phyloP scores from a whole-genome alignment of 2,888 invertebrate genomes.

The Hemithea aestivaria region DNA sequence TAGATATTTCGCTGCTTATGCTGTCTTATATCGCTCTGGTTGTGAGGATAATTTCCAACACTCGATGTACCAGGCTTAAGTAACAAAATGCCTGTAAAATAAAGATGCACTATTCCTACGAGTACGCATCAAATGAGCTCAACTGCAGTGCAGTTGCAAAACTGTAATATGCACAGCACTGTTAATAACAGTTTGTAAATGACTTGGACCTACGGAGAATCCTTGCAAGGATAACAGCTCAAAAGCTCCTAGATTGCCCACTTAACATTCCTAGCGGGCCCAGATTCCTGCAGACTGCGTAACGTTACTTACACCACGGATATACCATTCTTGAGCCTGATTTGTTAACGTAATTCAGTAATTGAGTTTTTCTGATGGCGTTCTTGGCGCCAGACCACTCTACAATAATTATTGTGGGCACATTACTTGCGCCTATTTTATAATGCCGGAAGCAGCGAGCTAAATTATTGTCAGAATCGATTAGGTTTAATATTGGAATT shows the following conservation, averaged over 20 bases:
- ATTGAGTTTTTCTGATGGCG: slow-evolving; percentile 54
- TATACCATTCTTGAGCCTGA: slow-evolving; percentile 44
- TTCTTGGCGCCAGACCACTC: slow-evolving; percentile 38
- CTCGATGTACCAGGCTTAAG: no score
- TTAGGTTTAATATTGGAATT: slow-evolving; percentile 19
- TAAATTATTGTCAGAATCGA: slow-evolving; percentile 25
- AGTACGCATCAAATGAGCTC: no score
- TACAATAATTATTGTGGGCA: slow-evolving; percentile 24
- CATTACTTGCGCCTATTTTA: slow-evolving; percentile 23
- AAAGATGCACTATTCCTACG: no score
- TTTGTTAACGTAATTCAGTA: slow-evolving; percentile 54
- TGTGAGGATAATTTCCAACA: no score
- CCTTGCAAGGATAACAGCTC: slow-evolving; percentile 28
- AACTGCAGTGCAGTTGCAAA: not conserved
- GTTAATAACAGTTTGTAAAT: not conserved
- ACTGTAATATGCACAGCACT: slow-evolving; percentile 12
- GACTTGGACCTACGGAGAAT: not conserved
- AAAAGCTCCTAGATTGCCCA: slow-evolving; percentile 47
- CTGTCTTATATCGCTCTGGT: no score
- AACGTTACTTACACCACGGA: no score
- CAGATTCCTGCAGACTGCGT: slow-evolving; percentile 9
- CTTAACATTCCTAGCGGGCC: slow-evolving; percentile 61
- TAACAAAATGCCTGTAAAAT: no score
- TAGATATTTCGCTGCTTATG: no score
- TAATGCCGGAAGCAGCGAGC: slow-evolving; percentile 33